Percentiles rank a stretch among this genome's conserved stretches.
Conservation (phyloP, 92 coral and sea anemone species). For the Metridium senile region DNA sequence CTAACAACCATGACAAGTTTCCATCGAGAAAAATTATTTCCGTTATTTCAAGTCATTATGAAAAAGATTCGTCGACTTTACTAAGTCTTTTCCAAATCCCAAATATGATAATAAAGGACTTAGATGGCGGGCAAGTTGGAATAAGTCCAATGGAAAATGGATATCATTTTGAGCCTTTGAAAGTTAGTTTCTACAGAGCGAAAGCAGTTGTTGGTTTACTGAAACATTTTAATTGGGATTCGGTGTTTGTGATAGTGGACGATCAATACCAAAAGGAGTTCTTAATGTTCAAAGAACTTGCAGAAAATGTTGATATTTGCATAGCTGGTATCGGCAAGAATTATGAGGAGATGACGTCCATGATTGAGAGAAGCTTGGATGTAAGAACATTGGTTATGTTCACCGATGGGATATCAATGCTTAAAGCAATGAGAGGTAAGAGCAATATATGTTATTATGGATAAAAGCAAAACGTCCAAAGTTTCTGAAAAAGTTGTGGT, state of each 20-base stretch:
- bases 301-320: constrained; percentile 56
- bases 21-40: constrained; percentile 31
- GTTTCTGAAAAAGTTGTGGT: too few species aligned
- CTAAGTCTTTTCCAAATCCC: constrained; percentile 71
- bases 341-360: not conserved
- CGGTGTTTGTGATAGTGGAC: constrained; percentile 63
- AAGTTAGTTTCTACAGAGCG: constrained; percentile 64
- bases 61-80: constrained; percentile 57
- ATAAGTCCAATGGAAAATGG: not conserved
- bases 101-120: constrained; percentile 50
- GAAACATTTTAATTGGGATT: constrained; percentile 58
- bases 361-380: not conserved
- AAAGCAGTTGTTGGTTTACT: constrained; percentile 66
- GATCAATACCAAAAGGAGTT: constrained; percentile 30
- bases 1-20: not conserved
- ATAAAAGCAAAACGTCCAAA: too few species aligned
- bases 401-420: constrained; percentile 10
- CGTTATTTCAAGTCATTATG: constrained; percentile 49
- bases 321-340: constrained; percentile 26
- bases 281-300: constrained; percentile 45
- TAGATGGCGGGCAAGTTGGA: not conserved
- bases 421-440: constrained; percentile 22
- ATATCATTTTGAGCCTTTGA: constrained; percentile 47
- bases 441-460: too few species aligned
- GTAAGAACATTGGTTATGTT: constrained; percentile 12